These are phyloP conservation scores for Prosapia bicincta DNA, from an alignment of 2,888 invertebrate genomes.

Conservation along the genomic window DNA sequence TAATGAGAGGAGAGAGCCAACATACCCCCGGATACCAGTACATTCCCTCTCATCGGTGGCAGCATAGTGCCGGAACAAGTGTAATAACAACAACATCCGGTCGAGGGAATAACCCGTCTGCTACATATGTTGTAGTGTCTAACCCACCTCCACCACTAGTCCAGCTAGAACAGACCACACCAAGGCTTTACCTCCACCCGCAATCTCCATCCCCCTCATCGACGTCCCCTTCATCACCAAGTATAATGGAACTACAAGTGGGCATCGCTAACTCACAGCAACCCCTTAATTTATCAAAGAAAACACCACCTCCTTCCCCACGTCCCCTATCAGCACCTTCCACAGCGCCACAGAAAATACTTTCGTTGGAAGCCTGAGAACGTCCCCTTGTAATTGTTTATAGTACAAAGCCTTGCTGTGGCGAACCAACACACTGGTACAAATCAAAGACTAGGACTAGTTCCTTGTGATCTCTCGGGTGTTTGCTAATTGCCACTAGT, in stretches of 20 bases:
- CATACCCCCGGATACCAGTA: constrained; percentile 42
- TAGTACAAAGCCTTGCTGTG: constrained; percentile 37
- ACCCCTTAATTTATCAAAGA: constrained; percentile 87
- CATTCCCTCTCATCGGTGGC: constrained; percentile 36
- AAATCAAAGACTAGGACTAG: constrained; percentile 36
- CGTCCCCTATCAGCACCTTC: constrained; percentile 51
- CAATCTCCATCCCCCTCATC: constrained; percentile 49
- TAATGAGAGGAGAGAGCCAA: constrained; percentile 70
- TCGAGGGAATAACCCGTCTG: constrained; percentile 44
- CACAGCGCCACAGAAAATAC: constrained; percentile 55
- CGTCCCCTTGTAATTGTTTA: constrained; percentile 31
- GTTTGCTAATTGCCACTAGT: constrained; percentile 19
- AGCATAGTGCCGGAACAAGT: constrained; percentile 50
- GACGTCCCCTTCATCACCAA: constrained; percentile 48
- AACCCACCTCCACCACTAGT: constrained; percentile 42
- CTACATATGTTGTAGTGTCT: constrained; percentile 45
- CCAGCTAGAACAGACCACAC: constrained; percentile 33
- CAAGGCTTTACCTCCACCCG: constrained; percentile 47
- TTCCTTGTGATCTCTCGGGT: constrained; percentile 38
- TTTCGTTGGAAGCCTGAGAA: constrained; percentile 51
- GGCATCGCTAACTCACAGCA: constrained; percentile 78
- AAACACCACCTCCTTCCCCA: constrained; percentile 74
- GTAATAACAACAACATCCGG: constrained; percentile 60
- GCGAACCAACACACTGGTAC: constrained; percentile 36
- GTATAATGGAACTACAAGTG: constrained; percentile 73